phyloP scores from a whole-genome alignment of 2,888 invertebrate genomes.

The Halictus ligatus region DNA sequence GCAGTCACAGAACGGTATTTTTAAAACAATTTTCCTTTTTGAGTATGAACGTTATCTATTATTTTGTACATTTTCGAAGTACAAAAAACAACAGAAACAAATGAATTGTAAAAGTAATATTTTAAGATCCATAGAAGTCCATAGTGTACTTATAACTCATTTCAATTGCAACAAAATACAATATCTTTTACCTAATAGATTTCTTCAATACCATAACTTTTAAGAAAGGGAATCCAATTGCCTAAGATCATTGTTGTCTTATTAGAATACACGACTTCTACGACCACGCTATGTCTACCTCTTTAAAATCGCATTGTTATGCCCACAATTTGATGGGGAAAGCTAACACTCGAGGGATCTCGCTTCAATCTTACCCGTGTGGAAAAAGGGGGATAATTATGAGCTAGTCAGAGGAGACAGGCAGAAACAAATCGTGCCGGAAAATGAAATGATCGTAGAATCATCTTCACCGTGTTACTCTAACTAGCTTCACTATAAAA shows the following conservation, averaged over 20 bases:
- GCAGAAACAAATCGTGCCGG: neutral
- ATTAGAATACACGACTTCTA: neutral
- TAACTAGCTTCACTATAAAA: neutral
- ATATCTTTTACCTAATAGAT: neutral
- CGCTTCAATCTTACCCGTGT: neutral
- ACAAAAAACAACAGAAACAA: neutral
- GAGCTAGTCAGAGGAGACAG: neutral
- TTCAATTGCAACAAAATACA: neutral
- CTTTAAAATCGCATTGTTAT: neutral
- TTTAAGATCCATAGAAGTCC: neutral
- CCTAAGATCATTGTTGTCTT: neutral
- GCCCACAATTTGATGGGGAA: neutral
- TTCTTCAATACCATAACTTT: neutral
- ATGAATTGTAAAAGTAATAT: neutral
- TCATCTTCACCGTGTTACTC: neutral
- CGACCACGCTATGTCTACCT: neutral
- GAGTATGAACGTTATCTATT: no score
- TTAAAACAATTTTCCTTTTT: no score
- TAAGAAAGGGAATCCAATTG: neutral
- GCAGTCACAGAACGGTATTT: no score
- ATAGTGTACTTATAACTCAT: neutral
- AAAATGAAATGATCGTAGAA: neutral
- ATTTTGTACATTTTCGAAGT: neutral
- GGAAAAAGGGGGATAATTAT: neutral
- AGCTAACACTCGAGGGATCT: slow-evolving; percentile 1